Evolutionary conservation across 2,888 invertebrate genomes (phyloP), one percentile per base, ranked within the genome.

Genomic region (Apomyelois bistriatella): DNA sequence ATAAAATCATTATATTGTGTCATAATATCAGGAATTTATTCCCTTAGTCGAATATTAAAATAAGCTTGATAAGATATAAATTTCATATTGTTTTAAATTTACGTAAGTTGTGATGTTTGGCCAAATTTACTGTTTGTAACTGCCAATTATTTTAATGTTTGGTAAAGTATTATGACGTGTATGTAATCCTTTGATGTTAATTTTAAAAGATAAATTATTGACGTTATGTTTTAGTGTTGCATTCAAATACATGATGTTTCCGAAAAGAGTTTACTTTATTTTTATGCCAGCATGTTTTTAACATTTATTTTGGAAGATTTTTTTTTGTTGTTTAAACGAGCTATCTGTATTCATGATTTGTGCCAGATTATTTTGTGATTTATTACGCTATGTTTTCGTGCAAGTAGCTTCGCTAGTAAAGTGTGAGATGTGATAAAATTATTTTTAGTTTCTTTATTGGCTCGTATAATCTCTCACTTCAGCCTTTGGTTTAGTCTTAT

Each of bases 221-320:
- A 74, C 76, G 73, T 85, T 85, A 82, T 84, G 72, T 80, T 86
- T 82, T 81, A 83, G 79, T 81, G 81, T 84, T 85, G 76, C 74
- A 82, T 83, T 82, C 75, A 84, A 89, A 77, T 82, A 84, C 80
- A 85, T 71, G 71, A 79, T 84, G 84, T 86, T 85, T 79, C 69
- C 74, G 67, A 82, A 74, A 70, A 59, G 56, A 59, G 62, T 68
- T 68, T 72, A 70, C 68, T 78, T 76, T 8, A 64, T 68, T 66
- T 74, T 78, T 75, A 68, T 58, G 66, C 79, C 76, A 72, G 70
- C 70, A 72, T 70, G 60, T 70, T 83, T 79, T 74, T 56, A 61
- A 79, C 88, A 86, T 90, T 90, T 90, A 89, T 90, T 90, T 90
- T 90, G 90, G 90, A 90, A 89, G 90, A 89, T 76, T 84, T 32